Conservation (phyloP, 2,797 vertebrate genomes). For the Rhinoraja longicauda region DNA sequence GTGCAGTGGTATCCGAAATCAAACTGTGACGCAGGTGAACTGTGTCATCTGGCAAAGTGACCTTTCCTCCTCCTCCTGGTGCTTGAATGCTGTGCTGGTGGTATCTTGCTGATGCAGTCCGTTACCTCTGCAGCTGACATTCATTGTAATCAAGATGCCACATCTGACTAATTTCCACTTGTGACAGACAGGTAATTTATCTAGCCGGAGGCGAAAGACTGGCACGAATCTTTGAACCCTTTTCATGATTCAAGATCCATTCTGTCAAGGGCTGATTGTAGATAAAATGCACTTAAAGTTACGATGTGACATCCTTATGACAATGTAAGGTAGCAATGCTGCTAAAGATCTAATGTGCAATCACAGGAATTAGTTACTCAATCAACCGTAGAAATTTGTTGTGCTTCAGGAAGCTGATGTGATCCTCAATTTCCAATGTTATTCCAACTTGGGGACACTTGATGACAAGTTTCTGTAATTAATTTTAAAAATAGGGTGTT, state of each 20-base stretch:
- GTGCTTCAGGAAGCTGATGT: neutral
- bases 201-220: neutral
- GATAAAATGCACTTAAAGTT: neutral
- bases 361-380: neutral
- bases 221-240: neutral
- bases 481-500: conserved; percentile 22
- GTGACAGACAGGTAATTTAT: neutral
- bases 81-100: neutral
- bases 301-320: neutral
- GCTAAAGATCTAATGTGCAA: neutral
- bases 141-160: neutral
- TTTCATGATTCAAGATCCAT: neutral
- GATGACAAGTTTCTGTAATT: neutral
- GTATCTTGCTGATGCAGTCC: neutral
- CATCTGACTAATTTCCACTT: conserved; percentile 4
- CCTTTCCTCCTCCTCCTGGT: neutral
- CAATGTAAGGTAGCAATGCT: neutral
- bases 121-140: neutral
- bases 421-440: neutral
- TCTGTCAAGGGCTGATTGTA: neutral
- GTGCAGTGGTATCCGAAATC: conserved; percentile 13
- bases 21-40: conserved; percentile 26
- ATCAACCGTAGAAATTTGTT: neutral
- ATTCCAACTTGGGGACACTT: neutral
- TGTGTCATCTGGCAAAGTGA: neutral